A percentile compares a stretch with the other conserved stretches of the same genome.
phyloP scores from a whole-genome alignment of 2,113 vertebrate species.

The Pithys albifrons region DNA sequence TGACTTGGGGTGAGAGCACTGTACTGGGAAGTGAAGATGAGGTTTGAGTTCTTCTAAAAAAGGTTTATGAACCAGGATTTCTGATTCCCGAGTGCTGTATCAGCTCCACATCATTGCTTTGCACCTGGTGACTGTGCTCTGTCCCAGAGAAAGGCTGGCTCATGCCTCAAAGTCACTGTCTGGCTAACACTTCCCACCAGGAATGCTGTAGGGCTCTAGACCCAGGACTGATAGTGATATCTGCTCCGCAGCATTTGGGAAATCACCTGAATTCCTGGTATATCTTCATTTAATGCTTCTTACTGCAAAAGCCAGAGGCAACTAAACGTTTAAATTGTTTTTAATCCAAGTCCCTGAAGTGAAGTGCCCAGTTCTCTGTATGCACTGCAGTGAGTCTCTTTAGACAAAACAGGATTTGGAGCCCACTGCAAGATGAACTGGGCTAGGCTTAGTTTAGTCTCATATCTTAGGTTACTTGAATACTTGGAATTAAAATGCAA shows the following conservation, averaged over 20 bases:
- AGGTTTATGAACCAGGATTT: not conserved
- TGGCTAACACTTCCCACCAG: not conserved
- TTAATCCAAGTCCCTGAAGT: not conserved
- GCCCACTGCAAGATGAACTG: not conserved
- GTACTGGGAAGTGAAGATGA: not conserved
- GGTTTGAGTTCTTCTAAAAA: not conserved
- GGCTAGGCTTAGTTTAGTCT: not conserved
- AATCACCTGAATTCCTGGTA: not conserved
- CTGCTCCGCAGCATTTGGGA: not conserved
- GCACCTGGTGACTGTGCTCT: not conserved
- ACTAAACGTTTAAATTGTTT: not conserved
- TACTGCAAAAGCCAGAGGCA: not conserved
- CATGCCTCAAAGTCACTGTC: not conserved
- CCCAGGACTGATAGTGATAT: not conserved
- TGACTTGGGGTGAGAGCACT: not conserved
- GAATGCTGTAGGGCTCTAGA: not conserved
- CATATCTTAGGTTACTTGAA: not conserved
- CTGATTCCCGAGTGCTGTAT: not conserved
- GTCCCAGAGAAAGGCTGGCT: not conserved
- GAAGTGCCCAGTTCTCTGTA: not conserved
- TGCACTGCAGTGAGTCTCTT: not conserved
- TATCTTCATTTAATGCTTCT: not conserved
- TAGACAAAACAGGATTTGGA: not conserved
- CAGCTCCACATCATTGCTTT: not conserved
- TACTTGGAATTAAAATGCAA: not conserved